Evolutionary conservation across 2,797 vertebrate species (phyloP).

Genomic region (Vireo griseus): DNA sequence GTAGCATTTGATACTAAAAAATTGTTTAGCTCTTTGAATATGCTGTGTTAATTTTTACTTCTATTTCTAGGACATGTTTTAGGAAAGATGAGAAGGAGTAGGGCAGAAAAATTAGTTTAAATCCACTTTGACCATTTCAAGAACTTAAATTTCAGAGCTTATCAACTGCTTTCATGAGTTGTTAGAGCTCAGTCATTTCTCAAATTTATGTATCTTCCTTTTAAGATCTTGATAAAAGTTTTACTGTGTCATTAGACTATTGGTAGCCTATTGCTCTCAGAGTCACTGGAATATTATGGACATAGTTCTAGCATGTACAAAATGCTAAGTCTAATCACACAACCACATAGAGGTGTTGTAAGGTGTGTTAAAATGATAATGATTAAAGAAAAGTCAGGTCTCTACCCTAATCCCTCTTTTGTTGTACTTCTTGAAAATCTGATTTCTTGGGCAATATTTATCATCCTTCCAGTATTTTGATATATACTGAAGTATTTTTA

Average conservation of each 20-base stretch:
- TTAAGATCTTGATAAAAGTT: background rate
- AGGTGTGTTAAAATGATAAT: background rate
- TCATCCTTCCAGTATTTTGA: background rate
- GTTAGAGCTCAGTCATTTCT: background rate
- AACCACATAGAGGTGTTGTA: background rate
- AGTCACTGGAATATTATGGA: background rate
- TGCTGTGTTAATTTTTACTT: background rate
- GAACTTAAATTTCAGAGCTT: background rate
- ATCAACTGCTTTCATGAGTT: background rate
- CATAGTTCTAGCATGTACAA: background rate
- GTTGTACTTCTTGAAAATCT: background rate
- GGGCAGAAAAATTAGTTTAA: background rate
- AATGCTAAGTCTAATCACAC: background rate
- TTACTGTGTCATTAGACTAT: background rate
- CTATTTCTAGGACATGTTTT: accelerated
- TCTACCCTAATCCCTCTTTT: background rate
- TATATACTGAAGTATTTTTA: background rate
- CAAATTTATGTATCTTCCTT: background rate
- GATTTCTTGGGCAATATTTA: background rate
- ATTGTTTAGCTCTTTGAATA: background rate
- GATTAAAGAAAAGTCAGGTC: accelerated
- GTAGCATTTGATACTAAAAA: background rate
- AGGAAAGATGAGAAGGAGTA: background rate
- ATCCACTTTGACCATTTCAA: background rate
- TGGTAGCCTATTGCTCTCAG: background rate